Percentiles rank a stretch among this genome's conserved stretches.
Conservation (phyloP, 1,140 invertebrate genomes). For the Lutraria rhynchaena region DNA sequence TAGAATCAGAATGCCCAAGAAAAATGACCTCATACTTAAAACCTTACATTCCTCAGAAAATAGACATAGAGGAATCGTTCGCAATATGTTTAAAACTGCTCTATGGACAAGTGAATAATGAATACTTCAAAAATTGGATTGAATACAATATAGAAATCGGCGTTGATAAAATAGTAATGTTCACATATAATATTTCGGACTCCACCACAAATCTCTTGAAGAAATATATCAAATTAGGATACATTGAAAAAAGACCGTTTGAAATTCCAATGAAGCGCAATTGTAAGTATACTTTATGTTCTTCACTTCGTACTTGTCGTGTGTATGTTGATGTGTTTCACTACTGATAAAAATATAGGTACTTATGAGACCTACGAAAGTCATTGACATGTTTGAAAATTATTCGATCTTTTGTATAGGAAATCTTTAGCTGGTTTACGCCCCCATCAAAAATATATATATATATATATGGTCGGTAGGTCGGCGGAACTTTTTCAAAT, state of each 20-base stretch:
- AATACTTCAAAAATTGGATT: conserved; percentile 10
- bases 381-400: too few species aligned
- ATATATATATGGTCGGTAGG: too few species aligned
- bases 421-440: too few species aligned
- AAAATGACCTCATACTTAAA: background rate
- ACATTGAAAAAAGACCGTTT: conserved; percentile 2
- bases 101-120: conserved; percentile 4
- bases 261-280: conserved; percentile 7
- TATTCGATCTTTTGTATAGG: too few species aligned
- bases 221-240: conserved; percentile 15
- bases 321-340: too few species aligned
- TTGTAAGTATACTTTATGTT: conserved; percentile 9
- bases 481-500: too few species aligned
- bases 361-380: too few species aligned
- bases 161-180: conserved; percentile 21
- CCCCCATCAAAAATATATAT: too few species aligned
- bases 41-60: background rate
- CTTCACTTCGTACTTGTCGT: background rate
- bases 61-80: background rate
- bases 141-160: conserved; percentile 14
- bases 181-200: conserved; percentile 1
- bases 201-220: background rate
- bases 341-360: too few species aligned
- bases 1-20: background rate
- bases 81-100: conserved; percentile 22